A percentile compares a stretch with the other conserved stretches of the same genome.
Conservation (phyloP, 2,797 vertebrate genomes). For the Enteromius fasciolatus region DNA sequence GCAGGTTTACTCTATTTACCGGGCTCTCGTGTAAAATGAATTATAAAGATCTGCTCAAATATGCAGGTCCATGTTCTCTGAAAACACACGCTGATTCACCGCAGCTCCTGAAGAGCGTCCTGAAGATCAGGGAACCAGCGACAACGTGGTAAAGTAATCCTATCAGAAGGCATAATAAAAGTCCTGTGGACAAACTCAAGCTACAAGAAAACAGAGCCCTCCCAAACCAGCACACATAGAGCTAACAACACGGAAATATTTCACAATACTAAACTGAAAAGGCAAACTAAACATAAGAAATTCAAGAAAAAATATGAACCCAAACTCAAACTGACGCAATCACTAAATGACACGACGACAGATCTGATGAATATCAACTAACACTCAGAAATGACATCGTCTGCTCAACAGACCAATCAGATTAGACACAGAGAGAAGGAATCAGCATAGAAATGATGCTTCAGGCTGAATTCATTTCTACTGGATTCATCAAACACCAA, state of each 20-base stretch:
- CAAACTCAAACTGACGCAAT: too few relatives aligned
- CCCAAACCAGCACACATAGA: too few relatives aligned
- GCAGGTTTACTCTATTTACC: slow-evolving; percentile 59
- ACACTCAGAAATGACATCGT: slow-evolving; percentile 58
- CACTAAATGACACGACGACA: too few relatives aligned
- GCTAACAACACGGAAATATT: too few relatives aligned
- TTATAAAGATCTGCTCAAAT: slow-evolving; percentile 53
- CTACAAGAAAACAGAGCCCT: slow-evolving; percentile 4
- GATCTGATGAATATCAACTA: background rate
- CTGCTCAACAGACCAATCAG: slow-evolving; percentile 63
- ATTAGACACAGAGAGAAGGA: slow-evolving; percentile 59
- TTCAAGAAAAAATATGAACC: too few relatives aligned
- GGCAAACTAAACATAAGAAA: too few relatives aligned
- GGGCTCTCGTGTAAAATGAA: slow-evolving; percentile 58
- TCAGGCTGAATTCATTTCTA: slow-evolving; percentile 50
- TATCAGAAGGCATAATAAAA: slow-evolving; percentile 21
- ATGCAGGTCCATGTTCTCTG: slow-evolving; percentile 36
- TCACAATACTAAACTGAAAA: too few relatives aligned
- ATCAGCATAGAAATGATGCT: slow-evolving; percentile 68
- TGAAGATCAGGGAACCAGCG: background rate
- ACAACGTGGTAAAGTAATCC: background rate
- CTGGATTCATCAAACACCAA: slow-evolving; percentile 46
- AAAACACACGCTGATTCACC: slow-evolving; percentile 22
- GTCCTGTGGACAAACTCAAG: slow-evolving; percentile 25
- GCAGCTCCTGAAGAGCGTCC: background rate